Base-by-base conservation (phyloP, 1,140 invertebrate genomes). In the Sitophilus oryzae region DNA sequence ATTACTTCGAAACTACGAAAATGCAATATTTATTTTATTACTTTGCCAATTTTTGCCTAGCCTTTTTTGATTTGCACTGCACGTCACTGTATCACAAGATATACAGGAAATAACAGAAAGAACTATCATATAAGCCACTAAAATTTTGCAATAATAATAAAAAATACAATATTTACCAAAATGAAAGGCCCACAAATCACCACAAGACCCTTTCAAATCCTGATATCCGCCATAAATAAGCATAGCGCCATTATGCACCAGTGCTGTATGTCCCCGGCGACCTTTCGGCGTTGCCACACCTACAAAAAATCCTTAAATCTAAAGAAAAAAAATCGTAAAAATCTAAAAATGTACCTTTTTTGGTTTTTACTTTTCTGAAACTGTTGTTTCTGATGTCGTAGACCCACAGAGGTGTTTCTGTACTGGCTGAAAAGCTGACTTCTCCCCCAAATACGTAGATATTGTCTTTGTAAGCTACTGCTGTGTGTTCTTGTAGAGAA, bases 391-490 rank as follows among this genome's bases (percentile, higher is more conserved):
- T 81, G 16, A 90, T 80, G 60, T 89, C 83, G 64, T 91, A 89
- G 51, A 89, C 82, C 91, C 91, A 95, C 1, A 94, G 77, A 10
- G 91, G 89, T 0, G 89, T 91, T 71, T 92, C 89, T 36, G 80
- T 84, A 25, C 79, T 80, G 20, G 82, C 79, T 11, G 85, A 84
- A 73, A 91, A 87, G 18, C 88, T 85, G 6, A 93, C 80, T 65
- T 93, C 88, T 0, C 91, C 92, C 0, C 92, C 92, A 74, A 94
- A 94, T 30, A 94, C 83, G 65, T 92, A 90, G 21, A 95, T 77
- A 49, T 77, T 78, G 58, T 82, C 79, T 65, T 81, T 81, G 70
- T 86, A 83, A n/a, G 84, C 78, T 5, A 91, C 85, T 34, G 89
- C 83, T 11, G 85, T 84, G 73, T 93, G 90, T 66, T 92, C 90